A percentile compares a stretch with the other conserved stretches of the same genome.
These are phyloP conservation scores for Rhynchophorus ferrugineus DNA, from an alignment of 1,140 invertebrate species.

Conservation along the genomic window DNA sequence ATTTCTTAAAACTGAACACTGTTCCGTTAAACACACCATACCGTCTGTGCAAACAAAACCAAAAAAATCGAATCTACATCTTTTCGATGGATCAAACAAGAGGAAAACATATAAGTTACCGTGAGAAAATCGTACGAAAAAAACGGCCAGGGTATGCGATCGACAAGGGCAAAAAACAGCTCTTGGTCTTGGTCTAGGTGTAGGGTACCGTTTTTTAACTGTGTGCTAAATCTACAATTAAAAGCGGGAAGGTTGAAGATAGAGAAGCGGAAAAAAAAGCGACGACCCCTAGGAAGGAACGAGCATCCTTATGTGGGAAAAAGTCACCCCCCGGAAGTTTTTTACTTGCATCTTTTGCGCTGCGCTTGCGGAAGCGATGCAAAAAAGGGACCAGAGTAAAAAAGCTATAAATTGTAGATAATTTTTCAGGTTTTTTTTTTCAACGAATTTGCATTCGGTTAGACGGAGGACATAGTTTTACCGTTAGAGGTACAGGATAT, in stretches of 20 bases:
- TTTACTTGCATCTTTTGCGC: not conserved
- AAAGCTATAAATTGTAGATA: conserved; percentile 23
- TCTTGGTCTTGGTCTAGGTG: not conserved
- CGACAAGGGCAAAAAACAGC: not conserved
- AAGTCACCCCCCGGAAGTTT: conserved; percentile 13
- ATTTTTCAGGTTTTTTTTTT: conserved; percentile 26
- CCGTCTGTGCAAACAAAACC: no score
- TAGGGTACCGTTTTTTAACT: conserved; percentile 11
- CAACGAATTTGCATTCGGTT: conserved; percentile 6
- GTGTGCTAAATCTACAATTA: conserved; percentile 12
- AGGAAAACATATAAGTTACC: conserved; percentile 4
- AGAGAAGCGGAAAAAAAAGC: conserved; percentile 4
- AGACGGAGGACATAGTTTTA: not conserved
- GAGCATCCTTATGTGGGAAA: conserved; percentile 12
- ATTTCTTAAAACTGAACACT: no score
- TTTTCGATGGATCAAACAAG: not conserved
- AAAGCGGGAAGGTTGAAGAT: no score
- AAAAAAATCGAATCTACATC: not conserved
- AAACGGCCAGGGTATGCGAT: conserved; percentile 2
- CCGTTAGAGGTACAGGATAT: not conserved
- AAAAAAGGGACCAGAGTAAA: conserved; percentile 8
- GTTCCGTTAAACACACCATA: no score
- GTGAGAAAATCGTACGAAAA: conserved; percentile 2
- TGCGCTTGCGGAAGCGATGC: not conserved
- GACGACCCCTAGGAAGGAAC: conserved; percentile 5